Base-by-base conservation (phyloP, 2,888 invertebrate species). In the Dyspetes luteomarginatus region DNA sequence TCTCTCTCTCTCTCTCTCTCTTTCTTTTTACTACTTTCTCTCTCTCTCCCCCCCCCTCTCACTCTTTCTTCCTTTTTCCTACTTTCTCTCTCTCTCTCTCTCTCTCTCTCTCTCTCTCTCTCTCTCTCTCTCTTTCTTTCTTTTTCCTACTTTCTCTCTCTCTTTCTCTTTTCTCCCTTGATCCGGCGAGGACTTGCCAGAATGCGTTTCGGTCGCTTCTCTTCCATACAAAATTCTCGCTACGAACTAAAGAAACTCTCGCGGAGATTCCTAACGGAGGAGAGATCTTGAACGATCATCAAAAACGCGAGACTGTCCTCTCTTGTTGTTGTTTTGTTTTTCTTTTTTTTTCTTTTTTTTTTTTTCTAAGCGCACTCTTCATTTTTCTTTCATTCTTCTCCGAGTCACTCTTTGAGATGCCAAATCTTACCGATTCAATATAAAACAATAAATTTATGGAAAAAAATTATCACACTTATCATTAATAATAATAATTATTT, bases 201-300 rank as follows among this genome's bases (percentile, higher is more conserved):
- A 68, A 68, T 68, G 60, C 62, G 67, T 55, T 62, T 67, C 60
- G 17, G 50, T 48, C 24, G 43, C 15, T 52, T 52, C 52, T 52
- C 3, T 43, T 0, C 52, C 9, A 24, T 26, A 9, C 60, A 9
- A n/a, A 36, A 19, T 55, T 24, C 28, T 15, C 26, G 26, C 12
- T 55, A 28, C 36, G 55, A 50, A 28, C 58, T 48, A 50, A 78
- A 78, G 77, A 78, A 78, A 78, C 71, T 65, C n/a, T n/a, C 67
- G 48, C 73, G 62, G 36, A 43, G 72, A 78, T 73, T 78, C 78
- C 78, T 68, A 52, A 45, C 36, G 56, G 15, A 56, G 56, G 17
- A 3, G 48, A 48, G 48, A 36, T 9, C 69, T 41, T 19, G 41
- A 67, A 62, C 58, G 68, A 60, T 65, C 65, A 41, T 50, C 45